A percentile compares a stretch with the other conserved stretches of the same genome.
Conservation (phyloP, 2,888 invertebrate genomes). For the Dynastes maya region DNA sequence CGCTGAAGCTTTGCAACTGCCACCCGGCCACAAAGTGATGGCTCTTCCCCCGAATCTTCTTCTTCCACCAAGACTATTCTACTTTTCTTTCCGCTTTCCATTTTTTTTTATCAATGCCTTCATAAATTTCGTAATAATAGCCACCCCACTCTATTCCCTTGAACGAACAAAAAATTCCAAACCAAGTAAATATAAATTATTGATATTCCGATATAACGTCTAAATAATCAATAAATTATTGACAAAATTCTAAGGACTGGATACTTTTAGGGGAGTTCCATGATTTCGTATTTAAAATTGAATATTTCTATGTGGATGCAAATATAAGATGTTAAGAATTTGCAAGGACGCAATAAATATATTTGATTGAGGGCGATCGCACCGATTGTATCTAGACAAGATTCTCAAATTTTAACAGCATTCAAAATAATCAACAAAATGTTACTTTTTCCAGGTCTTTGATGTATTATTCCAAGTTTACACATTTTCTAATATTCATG, state of each 20-base stretch:
- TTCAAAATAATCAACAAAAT: too few species aligned
- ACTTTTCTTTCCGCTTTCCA: constrained; percentile 46
- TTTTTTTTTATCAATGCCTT: constrained; percentile 47
- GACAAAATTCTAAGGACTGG: neutral
- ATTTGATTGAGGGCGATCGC: too few species aligned
- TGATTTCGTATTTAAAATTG: neutral
- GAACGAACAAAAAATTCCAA: constrained; percentile 7
- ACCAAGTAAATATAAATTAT: constrained; percentile 28
- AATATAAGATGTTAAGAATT: too few species aligned
- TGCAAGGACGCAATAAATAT: too few species aligned
- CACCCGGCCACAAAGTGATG: constrained; percentile 60
- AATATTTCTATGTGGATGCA: too few species aligned
- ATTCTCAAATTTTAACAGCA: too few species aligned
- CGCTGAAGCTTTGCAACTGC: constrained; percentile 60
- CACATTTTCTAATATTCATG: too few species aligned
- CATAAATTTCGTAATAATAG: constrained; percentile 51
- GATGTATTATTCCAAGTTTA: too few species aligned
- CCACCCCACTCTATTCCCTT: neutral
- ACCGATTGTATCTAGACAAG: too few species aligned
- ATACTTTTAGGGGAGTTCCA: too few species aligned
- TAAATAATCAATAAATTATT: neutral
- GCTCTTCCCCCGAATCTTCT: constrained; percentile 51
- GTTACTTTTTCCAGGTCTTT: too few species aligned
- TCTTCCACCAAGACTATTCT: constrained; percentile 40
- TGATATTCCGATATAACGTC: constrained; percentile 21